These are phyloP conservation scores for Drosophila novamexicana DNA, from an alignment of 1,140 invertebrate species.

Conservation along the genomic window DNA sequence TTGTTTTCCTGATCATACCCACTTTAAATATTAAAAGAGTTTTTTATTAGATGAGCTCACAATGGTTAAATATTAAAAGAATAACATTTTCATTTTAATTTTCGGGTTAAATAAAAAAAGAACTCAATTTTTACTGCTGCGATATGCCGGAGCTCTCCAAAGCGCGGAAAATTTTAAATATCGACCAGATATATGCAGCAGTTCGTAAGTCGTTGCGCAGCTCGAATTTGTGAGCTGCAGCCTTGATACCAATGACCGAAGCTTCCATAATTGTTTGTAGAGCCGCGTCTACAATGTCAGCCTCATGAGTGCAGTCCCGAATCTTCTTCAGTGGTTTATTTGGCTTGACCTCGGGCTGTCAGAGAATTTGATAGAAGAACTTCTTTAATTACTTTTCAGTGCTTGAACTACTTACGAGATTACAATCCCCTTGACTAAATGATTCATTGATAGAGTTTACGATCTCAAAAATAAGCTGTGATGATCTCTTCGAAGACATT, in stretches of 20 bases:
- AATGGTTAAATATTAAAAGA: too few relatives aligned
- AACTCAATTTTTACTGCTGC: neutral
- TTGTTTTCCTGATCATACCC: too few relatives aligned
- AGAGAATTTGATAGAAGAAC: too few relatives aligned
- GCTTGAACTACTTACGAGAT: slow-evolving; percentile 28
- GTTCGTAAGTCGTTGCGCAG: slow-evolving; percentile 92
- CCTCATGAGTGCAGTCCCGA: slow-evolving; percentile 87
- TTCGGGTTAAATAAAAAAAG: too few relatives aligned
- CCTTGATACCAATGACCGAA: slow-evolving; percentile 89
- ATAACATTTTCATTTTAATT: too few relatives aligned
- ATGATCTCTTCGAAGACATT: slow-evolving; percentile 88
- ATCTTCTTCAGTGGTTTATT: slow-evolving; percentile 87
- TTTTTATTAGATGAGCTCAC: too few relatives aligned
- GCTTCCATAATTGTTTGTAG: slow-evolving; percentile 93
- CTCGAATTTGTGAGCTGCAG: slow-evolving; percentile 89
- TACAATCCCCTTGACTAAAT: slow-evolving; percentile 2
- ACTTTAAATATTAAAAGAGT: too few relatives aligned
- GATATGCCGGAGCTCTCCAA: slow-evolving; percentile 89
- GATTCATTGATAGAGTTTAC: slow-evolving; percentile 73
- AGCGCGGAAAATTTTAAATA: slow-evolving; percentile 93
- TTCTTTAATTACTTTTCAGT: too few relatives aligned
- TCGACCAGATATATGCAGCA: slow-evolving; percentile 92
- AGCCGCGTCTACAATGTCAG: slow-evolving; percentile 93
- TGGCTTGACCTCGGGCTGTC: slow-evolving; percentile 86
- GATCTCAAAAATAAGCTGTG: slow-evolving; percentile 56